Conservation (phyloP, 2,797 vertebrate species). For the Eurystomus glaucurus region DNA sequence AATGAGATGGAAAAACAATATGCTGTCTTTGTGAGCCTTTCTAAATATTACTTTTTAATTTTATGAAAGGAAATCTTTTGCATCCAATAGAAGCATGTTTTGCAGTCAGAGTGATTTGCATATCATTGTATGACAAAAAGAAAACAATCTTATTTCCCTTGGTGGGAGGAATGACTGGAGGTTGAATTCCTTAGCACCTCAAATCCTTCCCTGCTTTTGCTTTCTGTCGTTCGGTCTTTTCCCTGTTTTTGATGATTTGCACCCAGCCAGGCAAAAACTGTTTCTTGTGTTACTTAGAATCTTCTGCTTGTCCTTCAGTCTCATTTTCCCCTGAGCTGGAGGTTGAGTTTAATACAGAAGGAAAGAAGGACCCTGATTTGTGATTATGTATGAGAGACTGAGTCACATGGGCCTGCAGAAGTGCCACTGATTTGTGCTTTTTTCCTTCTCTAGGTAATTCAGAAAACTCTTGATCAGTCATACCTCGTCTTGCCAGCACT, state of each 20-base stretch:
- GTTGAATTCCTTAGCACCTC: not conserved
- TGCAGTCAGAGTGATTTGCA: constrained; percentile 58
- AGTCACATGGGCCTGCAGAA: not conserved
- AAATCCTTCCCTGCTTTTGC: not conserved
- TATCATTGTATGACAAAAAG: constrained; percentile 44
- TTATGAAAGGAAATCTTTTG: constrained; percentile 52
- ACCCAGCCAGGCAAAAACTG: not conserved
- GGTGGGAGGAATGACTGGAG: constrained; percentile 26
- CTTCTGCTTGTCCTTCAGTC: not conserved
- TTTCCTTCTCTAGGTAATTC: not conserved
- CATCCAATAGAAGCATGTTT: constrained; percentile 47
- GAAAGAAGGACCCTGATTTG: not conserved
- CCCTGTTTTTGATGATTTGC: not conserved
- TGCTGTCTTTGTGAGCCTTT: constrained; percentile 42
- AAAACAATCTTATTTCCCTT: constrained; percentile 47
- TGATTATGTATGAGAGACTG: not conserved
- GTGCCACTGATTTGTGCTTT: not conserved
- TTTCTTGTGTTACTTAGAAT: not conserved
- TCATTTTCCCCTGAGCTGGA: not conserved
- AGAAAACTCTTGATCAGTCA: not conserved
- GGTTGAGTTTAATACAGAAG: not conserved
- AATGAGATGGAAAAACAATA: constrained; percentile 68
- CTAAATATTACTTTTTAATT: constrained; percentile 60
- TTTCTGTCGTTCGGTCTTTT: not conserved
- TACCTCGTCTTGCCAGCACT: not conserved